These are phyloP conservation scores for Heloderma charlesbogerti DNA, from an alignment of 2,113 vertebrate species.

Conservation along the genomic window DNA sequence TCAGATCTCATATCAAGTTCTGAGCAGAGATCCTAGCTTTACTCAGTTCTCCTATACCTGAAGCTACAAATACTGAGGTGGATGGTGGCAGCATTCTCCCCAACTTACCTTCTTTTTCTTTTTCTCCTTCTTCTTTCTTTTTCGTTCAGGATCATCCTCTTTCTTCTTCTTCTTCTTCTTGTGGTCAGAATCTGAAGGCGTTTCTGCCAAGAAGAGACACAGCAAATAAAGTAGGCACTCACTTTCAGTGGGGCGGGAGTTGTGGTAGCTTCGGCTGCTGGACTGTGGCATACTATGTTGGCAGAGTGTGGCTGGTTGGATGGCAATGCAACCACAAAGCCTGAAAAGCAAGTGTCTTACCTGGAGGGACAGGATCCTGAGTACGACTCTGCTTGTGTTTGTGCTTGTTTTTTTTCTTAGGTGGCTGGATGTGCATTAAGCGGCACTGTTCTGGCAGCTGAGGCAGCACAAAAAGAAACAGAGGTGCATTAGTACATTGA, in stretches of 20 bases:
- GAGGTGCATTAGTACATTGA: accelerated
- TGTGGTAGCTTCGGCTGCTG: neutral
- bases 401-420: conserved; percentile 98
- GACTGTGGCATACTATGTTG: neutral
- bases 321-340: neutral
- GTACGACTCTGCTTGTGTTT: conserved; percentile 95
- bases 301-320: too few relatives aligned
- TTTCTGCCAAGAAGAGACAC: conserved; percentile 77
- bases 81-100: accelerated
- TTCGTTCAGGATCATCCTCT: conserved; percentile 94
- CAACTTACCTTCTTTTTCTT: conserved; percentile 95
- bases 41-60: neutral
- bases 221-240: neutral
- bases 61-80: neutral
- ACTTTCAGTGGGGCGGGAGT: neutral
- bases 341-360: conserved; percentile 53
- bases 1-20: neutral
- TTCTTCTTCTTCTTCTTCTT: conserved; percentile 99
- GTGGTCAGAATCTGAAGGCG: conserved; percentile 95
- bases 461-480: neutral
- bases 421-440: conserved; percentile 97
- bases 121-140: conserved; percentile 99
- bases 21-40: neutral
- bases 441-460: conserved; percentile 97
- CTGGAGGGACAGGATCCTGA: conserved; percentile 94